Base-by-base conservation (phyloP, 1,140 invertebrate genomes). In the Euglossa dilemma region DNA sequence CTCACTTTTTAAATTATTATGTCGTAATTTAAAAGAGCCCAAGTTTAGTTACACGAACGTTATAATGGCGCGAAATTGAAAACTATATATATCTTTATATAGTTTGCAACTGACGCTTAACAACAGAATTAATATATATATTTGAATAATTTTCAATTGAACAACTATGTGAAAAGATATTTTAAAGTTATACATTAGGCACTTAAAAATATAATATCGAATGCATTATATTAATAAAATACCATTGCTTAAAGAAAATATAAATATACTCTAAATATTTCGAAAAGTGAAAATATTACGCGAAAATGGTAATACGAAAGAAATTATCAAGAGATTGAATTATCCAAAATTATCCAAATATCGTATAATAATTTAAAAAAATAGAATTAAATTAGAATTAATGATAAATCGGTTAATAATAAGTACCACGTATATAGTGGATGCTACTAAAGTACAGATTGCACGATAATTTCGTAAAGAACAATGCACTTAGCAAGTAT, bases 191-290 rank as follows among this genome's bases (percentile, higher is more conserved):
- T 47, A 18, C 11, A 47, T 18, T 25, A n/a, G 23, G 28, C 20
- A 50, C 28, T 63, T n/a, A 9, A 43, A 16, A 43, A 47, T n/a
- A 23, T 11, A 36, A 18, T n/a, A 52, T 66, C 43, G 16, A 76
- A 52, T 52, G 61, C 64, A 43, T 54, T 14, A 43, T 14, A 25
- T 16, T 64, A 28, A 64, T 52, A 43, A 64, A n/a, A 36, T 52
- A 43, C 28, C 8, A 4, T 23, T 28, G 20, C 16, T 50, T 59
- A 61, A 25, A 28, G 28, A 20, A 61, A 23, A 74, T 43, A 28
- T 50, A 63, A 23, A 36, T 76, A 12, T 43, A 9, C 43, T 64
- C 11, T 77, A 66, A 64, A 66, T 77, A 66, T 66, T n/a, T n/a
- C n/a, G n/a, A 16, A 28, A 64, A 77, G 36, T 66, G 28, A 20